A percentile compares a stretch with the other conserved stretches of the same genome.
Conservation (phyloP, 2,797 vertebrate genomes). For the Poliocrania exsul region DNA sequence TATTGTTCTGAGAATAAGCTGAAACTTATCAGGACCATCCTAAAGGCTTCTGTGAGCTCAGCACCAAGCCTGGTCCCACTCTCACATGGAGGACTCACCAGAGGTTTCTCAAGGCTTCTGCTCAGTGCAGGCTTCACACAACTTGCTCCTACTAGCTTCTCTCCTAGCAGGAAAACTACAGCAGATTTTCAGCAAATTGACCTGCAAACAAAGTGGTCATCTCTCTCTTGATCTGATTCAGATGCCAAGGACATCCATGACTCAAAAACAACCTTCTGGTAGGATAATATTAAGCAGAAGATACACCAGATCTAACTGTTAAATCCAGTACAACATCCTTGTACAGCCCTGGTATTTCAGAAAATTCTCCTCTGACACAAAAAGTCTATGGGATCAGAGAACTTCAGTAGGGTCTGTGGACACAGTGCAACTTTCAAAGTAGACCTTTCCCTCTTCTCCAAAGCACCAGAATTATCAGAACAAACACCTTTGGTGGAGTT, state of each 20-base stretch:
- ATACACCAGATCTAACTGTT: neutral
- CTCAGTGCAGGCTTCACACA: neutral
- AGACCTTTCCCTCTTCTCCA: neutral
- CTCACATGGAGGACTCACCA: neutral
- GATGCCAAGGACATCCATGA: neutral
- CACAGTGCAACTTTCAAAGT: neutral
- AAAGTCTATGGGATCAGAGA: neutral
- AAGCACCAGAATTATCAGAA: neutral
- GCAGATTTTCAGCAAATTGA: neutral
- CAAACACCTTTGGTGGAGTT: neutral
- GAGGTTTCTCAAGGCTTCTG: neutral
- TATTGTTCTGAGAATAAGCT: neutral
- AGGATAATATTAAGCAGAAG: neutral
- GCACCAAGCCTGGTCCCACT: accelerated
- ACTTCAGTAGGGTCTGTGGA: neutral
- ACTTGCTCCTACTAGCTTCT: neutral
- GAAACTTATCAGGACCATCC: neutral
- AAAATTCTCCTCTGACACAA: neutral
- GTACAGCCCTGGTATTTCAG: neutral
- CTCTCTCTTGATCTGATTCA: neutral
- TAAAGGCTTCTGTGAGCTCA: accelerated
- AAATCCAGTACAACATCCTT: neutral
- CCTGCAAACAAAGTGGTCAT: accelerated
- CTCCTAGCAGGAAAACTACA: neutral
- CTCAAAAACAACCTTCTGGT: neutral